Evolutionary conservation across 2,888 invertebrate genomes (phyloP), one percentile per base, ranked within the genome.

Genomic region (Philereme vetulata): DNA sequence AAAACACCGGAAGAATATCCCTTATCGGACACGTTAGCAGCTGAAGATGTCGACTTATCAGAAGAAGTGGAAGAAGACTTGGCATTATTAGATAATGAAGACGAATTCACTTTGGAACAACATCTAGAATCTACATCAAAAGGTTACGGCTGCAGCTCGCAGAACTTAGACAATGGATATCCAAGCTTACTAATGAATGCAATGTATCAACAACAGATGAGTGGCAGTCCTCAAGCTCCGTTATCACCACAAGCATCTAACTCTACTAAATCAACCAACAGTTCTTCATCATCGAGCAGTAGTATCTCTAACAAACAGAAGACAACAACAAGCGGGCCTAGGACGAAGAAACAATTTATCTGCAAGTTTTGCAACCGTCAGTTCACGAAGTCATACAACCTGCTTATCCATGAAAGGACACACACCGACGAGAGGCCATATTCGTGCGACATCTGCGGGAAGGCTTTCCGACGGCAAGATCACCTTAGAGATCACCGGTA

Each of bases 391-490:
- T 98, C 97, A 51, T 99, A 98, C 90, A 99, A 99, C 90, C 93
- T 99, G 78, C 93, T 99, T 75, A 99, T 99, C 75, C 99, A 99
- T 91, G 99, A 99, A 85, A 93, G 98, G 80, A 99, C 99, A 11
- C 99, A 99, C 84, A 99, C 99, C 42, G 98, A 99, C 84, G 99
- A 99, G 89, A 92, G 99, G 68, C 99, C 99, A 0, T 99, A 98
- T 86, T 97, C 97, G 11, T 99, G 99, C 93, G 99, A 99, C 90
- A 97, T 99, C 76, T 99, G 99, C 86, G 97, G 97, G 60, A 99
- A 99, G 90, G 98, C 98, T 46, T 99, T 99, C 93, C 94, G 99
- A 78, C 94, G 99, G 82, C 99, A 99, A 93, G 99, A 99, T 92
- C 98, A 98, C 88, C 94, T 98, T 9, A 93, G 98, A 85, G 98